Conservation (phyloP, 2,113 vertebrate species). For the Rhadina sibilatrix region DNA sequence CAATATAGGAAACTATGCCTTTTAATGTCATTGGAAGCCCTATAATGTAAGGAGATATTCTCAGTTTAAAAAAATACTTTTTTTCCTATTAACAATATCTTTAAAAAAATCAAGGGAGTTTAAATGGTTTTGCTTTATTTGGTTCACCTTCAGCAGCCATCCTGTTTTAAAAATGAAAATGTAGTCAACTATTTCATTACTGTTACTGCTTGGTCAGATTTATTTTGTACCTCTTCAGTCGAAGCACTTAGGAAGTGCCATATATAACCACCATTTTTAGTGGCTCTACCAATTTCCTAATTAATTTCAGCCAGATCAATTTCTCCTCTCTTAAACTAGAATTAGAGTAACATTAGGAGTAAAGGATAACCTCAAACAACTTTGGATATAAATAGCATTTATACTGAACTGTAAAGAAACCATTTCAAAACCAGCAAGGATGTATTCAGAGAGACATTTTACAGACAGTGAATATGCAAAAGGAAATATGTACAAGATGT, state of each 20-base stretch:
- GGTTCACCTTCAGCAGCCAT: conserved; percentile 42
- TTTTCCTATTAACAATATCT: neutral
- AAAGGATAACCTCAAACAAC: conserved; percentile 37
- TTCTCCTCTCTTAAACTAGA: neutral
- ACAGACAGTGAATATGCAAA: conserved; percentile 1
- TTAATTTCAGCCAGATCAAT: conserved; percentile 18
- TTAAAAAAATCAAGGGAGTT: neutral
- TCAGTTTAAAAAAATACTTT: neutral
- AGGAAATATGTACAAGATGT: conserved; percentile 40
- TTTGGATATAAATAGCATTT: neutral
- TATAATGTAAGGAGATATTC: conserved; percentile 1
- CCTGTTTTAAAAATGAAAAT: conserved; percentile 2
- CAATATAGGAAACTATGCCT: conserved; percentile 19
- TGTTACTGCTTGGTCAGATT: neutral
- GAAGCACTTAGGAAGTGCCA: neutral
- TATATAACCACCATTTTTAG: neutral
- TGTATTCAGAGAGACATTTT: conserved; percentile 4
- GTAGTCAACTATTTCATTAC: neutral
- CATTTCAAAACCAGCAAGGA: neutral
- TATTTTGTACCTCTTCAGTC: neutral
- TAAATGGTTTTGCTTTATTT: conserved; percentile 7
- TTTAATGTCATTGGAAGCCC: neutral
- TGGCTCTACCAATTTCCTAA: conserved; percentile 8
- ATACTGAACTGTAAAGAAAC: neutral
- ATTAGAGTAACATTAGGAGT: neutral